A percentile compares a stretch with the other conserved stretches of the same genome.
These are phyloP conservation scores for Heterodera carotae DNA, from an alignment of 1,140 invertebrate genomes.

Conservation along the genomic window DNA sequence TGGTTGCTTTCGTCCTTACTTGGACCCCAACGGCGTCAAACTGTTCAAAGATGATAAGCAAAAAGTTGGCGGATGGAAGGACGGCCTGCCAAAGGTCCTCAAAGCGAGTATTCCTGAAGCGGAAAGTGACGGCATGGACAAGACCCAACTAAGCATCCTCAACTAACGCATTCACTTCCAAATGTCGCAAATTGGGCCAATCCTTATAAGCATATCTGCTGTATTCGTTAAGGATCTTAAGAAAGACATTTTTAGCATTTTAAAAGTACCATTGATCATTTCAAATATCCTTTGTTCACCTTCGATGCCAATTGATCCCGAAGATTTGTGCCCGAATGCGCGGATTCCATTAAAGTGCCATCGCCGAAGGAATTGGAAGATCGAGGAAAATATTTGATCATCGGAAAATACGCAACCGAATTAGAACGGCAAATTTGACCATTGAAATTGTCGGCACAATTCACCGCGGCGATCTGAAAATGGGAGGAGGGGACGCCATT, in stretches of 20 bases:
- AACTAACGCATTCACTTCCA: slow-evolving; percentile 57
- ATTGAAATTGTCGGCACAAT: slow-evolving; percentile 64
- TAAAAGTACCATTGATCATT: neutral
- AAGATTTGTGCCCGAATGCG: slow-evolving; percentile 58
- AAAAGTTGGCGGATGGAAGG: slow-evolving; percentile 51
- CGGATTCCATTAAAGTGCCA: slow-evolving; percentile 53
- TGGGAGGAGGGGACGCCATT: neutral
- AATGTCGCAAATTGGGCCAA: slow-evolving; percentile 60
- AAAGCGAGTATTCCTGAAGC: slow-evolving; percentile 56
- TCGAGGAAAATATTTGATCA: slow-evolving; percentile 64
- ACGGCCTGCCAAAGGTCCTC: slow-evolving; percentile 60
- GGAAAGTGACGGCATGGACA: slow-evolving; percentile 10
- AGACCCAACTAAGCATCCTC: slow-evolving; percentile 21
- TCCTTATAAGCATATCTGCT: slow-evolving; percentile 53
- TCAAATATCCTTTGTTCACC: slow-evolving; percentile 26
- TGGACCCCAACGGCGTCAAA: slow-evolving; percentile 51
- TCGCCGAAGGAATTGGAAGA: slow-evolving; percentile 46
- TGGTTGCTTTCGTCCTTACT: neutral
- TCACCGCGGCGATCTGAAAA: slow-evolving; percentile 55
- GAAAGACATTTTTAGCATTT: neutral
- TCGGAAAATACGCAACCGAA: slow-evolving; percentile 59
- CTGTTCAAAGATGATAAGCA: slow-evolving; percentile 64
- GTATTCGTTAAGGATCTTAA: slow-evolving; percentile 56
- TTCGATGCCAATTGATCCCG: slow-evolving; percentile 57
- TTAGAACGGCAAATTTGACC: slow-evolving; percentile 58